Evolutionary conservation across 2,113 vertebrate species (phyloP), one percentile per base, ranked within the genome.

Genomic region (Mesocricetus auratus): DNA sequence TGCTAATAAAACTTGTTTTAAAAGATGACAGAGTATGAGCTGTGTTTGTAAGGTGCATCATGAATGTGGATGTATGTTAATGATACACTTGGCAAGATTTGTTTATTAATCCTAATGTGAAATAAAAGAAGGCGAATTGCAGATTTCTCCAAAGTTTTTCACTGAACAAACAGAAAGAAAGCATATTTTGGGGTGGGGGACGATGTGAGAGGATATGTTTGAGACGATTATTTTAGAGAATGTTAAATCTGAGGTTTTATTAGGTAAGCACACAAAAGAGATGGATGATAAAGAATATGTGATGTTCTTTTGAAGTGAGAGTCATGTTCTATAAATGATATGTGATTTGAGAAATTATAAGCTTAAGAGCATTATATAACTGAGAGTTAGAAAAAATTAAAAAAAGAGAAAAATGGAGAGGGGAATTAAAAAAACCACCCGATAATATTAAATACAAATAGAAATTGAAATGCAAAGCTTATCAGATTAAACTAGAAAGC

Each of bases 1-100:
- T 82, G 50, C 36, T 60, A 39, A 82, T 82, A 82, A 60, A 82
- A 58, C 56, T n/a, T 58, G 6, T 60, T 82, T 60, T 58, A 58
- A 82, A 82, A 26, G 13, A 19, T 85, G 39, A 2, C 39, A 47
- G n/a, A 29, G 12, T 56, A 56, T 77, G 7, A 29, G 60, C 19
- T 74, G 64, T 2, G 4, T 45, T 74, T 68, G 2, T 62, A 88
- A 50, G 42, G 75, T 53, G 33, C 56, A 56, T 56, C 31, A 5
- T 79, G 22, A 56, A 31, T 62, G 69, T 86, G 87, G 64, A 88
- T 71, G 74, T 29, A 16, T 81, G 86, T 93, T 96, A 71, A 95
- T 90, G 56, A 31, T 4, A 77, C 7, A 4, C 4, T 88, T 86
- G 77, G 36, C 11, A 87, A 47, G 45, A 68, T 16, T 39, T 73